Percentiles rank a stretch among this genome's conserved stretches.
Evolutionary conservation across 1,140 invertebrate genomes (phyloP).

Genomic region (Euwallacea similis): DNA sequence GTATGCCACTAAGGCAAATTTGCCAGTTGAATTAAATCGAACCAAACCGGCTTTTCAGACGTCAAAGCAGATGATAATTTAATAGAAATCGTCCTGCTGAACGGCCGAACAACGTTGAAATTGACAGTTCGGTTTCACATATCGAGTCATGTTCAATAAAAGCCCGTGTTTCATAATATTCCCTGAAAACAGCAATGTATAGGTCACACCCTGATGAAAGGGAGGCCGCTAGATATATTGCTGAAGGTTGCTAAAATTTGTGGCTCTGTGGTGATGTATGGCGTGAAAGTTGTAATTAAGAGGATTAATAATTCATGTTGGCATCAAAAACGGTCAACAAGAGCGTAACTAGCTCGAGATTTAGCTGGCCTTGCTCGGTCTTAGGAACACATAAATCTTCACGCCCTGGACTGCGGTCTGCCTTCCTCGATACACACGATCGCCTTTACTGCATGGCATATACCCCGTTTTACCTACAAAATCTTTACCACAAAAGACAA

Average conservation of each 20-base stretch:
- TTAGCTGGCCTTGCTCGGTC: constrained; percentile 18
- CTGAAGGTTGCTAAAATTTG: too few relatives aligned
- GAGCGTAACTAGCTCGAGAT: constrained; percentile 32
- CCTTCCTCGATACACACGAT: constrained; percentile 33
- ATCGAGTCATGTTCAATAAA: too few relatives aligned
- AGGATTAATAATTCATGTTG: constrained; percentile 28
- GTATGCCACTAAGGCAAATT: not conserved
- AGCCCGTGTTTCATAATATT: too few relatives aligned
- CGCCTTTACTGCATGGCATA: constrained; percentile 22
- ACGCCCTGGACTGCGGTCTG: constrained; percentile 30
- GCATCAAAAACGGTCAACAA: constrained; percentile 35
- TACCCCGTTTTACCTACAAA: constrained; percentile 3
- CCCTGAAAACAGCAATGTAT: too few relatives aligned
- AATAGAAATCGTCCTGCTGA: not conserved
- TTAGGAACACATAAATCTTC: constrained; percentile 34
- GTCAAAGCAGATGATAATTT: constrained; percentile 2
- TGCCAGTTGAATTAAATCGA: not conserved
- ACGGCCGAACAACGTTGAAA: too few relatives aligned
- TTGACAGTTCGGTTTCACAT: too few relatives aligned
- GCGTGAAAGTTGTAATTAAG: constrained; percentile 28
- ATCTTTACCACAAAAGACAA: too few relatives aligned
- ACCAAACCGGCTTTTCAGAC: not conserved
- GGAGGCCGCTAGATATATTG: too few relatives aligned
- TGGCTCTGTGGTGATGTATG: too few relatives aligned
- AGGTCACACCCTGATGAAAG: too few relatives aligned